Conservation (phyloP, 2,888 invertebrate genomes). For the Drosophila pseudotakahashii region DNA sequence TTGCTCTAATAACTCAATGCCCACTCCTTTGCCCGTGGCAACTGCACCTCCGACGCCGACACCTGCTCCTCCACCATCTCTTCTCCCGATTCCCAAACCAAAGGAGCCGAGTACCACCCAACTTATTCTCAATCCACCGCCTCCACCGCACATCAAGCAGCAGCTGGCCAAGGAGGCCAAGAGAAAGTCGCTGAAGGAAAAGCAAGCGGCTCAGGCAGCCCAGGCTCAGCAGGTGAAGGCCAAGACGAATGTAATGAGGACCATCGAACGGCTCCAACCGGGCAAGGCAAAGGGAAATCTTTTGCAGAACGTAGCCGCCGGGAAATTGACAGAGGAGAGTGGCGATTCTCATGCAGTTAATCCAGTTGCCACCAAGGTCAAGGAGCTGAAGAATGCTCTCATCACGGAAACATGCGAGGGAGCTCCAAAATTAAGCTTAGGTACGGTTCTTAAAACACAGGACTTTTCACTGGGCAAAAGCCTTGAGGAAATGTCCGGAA, state of each 20-base stretch:
- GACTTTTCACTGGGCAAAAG: conserved; percentile 88
- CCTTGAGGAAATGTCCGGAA: conserved; percentile 84
- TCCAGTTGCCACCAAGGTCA: conserved; percentile 85
- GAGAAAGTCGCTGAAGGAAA: conserved; percentile 83
- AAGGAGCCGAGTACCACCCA: conserved; percentile 83
- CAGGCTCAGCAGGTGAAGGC: conserved; percentile 85
- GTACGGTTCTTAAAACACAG: conserved; percentile 91
- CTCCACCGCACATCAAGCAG: conserved; percentile 83
- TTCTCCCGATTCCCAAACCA: conserved; percentile 65
- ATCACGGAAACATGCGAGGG: conserved; percentile 88
- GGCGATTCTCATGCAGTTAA: conserved; percentile 57
- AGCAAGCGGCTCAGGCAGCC: conserved; percentile 80
- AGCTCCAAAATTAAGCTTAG: conserved; percentile 92
- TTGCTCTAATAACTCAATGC: conserved; percentile 71
- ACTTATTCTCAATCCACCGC: conserved; percentile 82
- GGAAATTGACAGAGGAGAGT: conserved; percentile 85
- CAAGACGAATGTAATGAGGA: conserved; percentile 89
- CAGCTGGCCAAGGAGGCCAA: conserved; percentile 84
- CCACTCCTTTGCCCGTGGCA: conserved; percentile 54
- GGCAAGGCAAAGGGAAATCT: conserved; percentile 95
- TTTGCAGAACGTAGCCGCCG: conserved; percentile 88
- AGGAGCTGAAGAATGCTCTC: conserved; percentile 86
- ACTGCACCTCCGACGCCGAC: conserved; percentile 41
- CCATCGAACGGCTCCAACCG: conserved; percentile 93
- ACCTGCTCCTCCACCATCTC: conserved; percentile 38